Evolutionary conservation across 1,140 invertebrate species (phyloP).

Genomic region (Xylocopa sonorina): DNA sequence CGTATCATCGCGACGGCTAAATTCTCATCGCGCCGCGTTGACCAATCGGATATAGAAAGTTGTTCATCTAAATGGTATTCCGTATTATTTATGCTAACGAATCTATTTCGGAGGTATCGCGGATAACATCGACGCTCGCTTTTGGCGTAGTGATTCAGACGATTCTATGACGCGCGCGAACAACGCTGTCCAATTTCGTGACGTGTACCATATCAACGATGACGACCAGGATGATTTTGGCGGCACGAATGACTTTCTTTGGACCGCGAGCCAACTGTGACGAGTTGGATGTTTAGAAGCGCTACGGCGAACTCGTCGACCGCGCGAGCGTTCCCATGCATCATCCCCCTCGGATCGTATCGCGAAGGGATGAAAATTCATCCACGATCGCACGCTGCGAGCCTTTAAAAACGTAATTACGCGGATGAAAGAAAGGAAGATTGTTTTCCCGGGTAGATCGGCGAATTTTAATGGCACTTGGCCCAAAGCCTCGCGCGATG

Average conservation of each 20-base stretch:
- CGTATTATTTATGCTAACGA: background rate
- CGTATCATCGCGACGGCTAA: too few species aligned
- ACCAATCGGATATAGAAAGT: background rate
- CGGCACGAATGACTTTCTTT: constrained; percentile 5
- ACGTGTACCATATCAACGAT: constrained; percentile 30
- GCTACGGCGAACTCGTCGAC: background rate
- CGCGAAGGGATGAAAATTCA: too few species aligned
- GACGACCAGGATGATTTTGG: constrained; percentile 26
- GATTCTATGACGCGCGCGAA: background rate
- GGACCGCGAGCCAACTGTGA: constrained; percentile 29
- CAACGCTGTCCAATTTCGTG: background rate
- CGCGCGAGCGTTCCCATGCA: too few species aligned
- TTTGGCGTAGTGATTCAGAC: constrained; percentile 28
- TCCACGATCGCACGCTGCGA: background rate
- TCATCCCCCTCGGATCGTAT: too few species aligned
- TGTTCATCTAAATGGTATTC: constrained; percentile 20
- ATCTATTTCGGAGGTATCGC: background rate
- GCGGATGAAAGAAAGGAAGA: background rate
- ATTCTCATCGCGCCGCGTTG: background rate
- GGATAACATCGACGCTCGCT: background rate
- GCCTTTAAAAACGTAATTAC: background rate
- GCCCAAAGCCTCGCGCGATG: background rate
- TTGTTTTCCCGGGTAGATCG: background rate
- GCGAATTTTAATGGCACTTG: background rate
- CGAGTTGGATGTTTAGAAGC: constrained; percentile 11